Percentiles rank a stretch among this genome's conserved stretches.
Conservation (phyloP, 2,113 vertebrate species). For the Brienomyrus longianalis region DNA sequence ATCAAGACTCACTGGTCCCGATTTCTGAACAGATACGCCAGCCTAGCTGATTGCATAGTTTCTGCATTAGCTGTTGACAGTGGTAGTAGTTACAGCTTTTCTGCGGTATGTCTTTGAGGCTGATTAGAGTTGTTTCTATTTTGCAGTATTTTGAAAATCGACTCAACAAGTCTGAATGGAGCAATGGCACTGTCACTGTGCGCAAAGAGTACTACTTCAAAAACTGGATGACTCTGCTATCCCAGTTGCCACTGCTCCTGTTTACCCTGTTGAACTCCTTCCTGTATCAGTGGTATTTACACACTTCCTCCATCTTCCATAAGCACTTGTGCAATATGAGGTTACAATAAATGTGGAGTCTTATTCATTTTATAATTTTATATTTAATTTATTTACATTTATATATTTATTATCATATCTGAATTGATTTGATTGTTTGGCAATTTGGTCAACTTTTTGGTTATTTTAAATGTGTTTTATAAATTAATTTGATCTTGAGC, state of each 20-base stretch:
- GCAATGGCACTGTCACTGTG: slow-evolving; percentile 38
- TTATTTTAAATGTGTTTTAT: no score
- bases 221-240: slow-evolving; percentile 82
- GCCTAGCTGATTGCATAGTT: background rate
- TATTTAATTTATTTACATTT: no score
- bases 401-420: no score
- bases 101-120: background rate
- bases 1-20: background rate
- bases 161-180: background rate
- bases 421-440: no score
- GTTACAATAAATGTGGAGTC: background rate
- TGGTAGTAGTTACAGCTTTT: background rate
- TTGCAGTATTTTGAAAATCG: background rate
- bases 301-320: background rate
- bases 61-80: background rate
- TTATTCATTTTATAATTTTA: no score
- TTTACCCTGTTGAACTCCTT: slow-evolving; percentile 84
- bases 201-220: slow-evolving; percentile 71
- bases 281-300: slow-evolving; percentile 72
- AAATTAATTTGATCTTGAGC: no score
- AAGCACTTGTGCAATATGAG: background rate
- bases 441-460: no score
- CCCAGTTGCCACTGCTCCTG: slow-evolving; percentile 78
- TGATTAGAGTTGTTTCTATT: background rate
- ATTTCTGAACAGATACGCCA: background rate